Base-by-base conservation (phyloP, 2,797 vertebrate species). In the Phataginus tricuspis region DNA sequence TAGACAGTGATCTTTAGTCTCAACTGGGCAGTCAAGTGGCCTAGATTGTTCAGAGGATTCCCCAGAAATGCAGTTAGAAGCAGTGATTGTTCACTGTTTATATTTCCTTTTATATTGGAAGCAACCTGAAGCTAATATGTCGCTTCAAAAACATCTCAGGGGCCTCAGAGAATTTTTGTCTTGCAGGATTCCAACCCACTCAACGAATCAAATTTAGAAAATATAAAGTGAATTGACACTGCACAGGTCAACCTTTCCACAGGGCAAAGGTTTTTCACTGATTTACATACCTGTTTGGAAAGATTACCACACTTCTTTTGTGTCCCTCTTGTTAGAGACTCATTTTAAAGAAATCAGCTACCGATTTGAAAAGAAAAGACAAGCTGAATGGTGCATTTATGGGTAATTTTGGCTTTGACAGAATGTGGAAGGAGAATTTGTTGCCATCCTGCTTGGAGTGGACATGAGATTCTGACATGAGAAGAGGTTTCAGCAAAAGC, bases 71-170 rank as follows among this genome's bases (percentile, higher is more conserved):
- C 85, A 68, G 37, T 95, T 91, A 69, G 77, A 64, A 71, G 86
- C 45, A 93, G 57, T 69, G 93, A 59, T 29, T 13, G 14, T 57
- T 91, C 75, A 75, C 68, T 75, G 34, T 68, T 75, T 27, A 53
- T 51, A 45, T 13, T n/a, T 31, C 12, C 63, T 74, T 93, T 86
- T 57, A 66, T 53, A 31, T 21, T 57, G 78, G 64, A 34, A 91
- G 71, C 14, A 66, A 29, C 90, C 31, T 95, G 79, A 39, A 75
- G 72, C 82, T 75, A 94, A 94, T 91, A 86, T 74, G 1, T 16
- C 91, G 51, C 86, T 96, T 87, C 37, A 34, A 91, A 92, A 96
- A 91, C 31, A 93, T 85, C 42, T 92, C 80, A 77, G 4, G 5
- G 88, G 68, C 45, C 83, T 71, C 79, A 78, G 57, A 86, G 27